Evolutionary conservation across 2,888 invertebrate species (phyloP).

Genomic region (Drosophila antonietae): DNA sequence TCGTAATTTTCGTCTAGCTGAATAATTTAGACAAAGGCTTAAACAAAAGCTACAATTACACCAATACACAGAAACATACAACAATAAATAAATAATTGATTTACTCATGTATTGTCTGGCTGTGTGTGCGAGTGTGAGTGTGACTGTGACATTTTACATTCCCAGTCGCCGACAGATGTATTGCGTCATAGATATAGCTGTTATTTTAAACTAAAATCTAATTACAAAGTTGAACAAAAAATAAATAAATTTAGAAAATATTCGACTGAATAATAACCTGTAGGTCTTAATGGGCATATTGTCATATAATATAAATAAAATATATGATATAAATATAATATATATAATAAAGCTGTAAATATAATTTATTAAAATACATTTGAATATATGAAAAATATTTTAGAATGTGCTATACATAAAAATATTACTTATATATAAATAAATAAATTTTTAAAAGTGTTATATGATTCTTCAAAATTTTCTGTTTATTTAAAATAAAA

Average conservation of each 20-base stretch:
- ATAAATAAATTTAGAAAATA: background rate
- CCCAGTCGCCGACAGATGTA: background rate
- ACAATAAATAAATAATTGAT: slow-evolving; percentile 68
- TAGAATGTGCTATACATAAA: no score
- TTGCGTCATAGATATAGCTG: slow-evolving; percentile 38
- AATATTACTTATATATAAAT: no score
- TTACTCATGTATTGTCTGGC: slow-evolving; percentile 45
- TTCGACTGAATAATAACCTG: background rate
- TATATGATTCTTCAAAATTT: no score
- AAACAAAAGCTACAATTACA: slow-evolving; percentile 59
- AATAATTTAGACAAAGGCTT: slow-evolving; percentile 61
- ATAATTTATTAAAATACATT: background rate
- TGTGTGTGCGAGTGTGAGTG: background rate
- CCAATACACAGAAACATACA: slow-evolving; percentile 29
- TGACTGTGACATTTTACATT: accelerated
- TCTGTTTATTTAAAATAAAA: no score
- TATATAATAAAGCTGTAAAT: background rate
- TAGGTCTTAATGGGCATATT: background rate
- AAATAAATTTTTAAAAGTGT: no score
- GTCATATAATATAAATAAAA: no score
- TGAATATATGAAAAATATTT: no score
- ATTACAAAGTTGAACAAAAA: slow-evolving; percentile 39
- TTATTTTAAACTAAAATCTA: slow-evolving; percentile 49
- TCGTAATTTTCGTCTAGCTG: slow-evolving; percentile 33
- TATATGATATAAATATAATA: background rate